Evolutionary conservation across 2,797 vertebrate genomes (phyloP), one percentile per base, ranked within the genome.

Genomic region (Vireo griseus): DNA sequence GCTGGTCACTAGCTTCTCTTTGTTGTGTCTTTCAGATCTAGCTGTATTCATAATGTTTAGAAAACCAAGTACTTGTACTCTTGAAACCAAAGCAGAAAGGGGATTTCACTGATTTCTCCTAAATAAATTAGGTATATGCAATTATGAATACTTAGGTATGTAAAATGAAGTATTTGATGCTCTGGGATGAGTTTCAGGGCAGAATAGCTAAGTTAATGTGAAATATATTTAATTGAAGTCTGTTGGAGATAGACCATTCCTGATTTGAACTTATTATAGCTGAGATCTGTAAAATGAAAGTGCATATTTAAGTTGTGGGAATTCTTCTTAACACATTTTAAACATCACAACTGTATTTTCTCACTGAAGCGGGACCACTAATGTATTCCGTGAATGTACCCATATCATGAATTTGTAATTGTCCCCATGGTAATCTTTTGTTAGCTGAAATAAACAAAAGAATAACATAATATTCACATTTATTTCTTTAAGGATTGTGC

Each of bases 1-100:
- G 97, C 97, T 97, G 97, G 98, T 97, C 98, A 98, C 97, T 97
- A 78, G 94, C 90, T 95, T 88, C 67, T 88, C 98, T 97, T 98
- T 98, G 97, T 97, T 98, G 97, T 97, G 96, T 95, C 92, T 97
- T 97, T 97, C 90, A 96, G 96, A 97, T 97, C 96, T 95, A 66
- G 74, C 72, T 91, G 94, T 96, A 97, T 94, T 94, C 88, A 52
- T 74, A 89, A 89, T 52, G 95, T 96, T 95, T 91, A 78, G 82
- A 95, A 95, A 96, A 83, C 88, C 52, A 48, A 95, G 40, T 40
- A 67, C 75, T 97, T 80, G 80, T 95, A 85, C 84, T 96, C 92
- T 87, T 78, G 95, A 95, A 97, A 93, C 76, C 51, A 40, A 93
- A 78, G 58, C 72, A 54, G 90, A 84, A 94, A 63, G 69, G 79